Conservation (phyloP, 2,888 invertebrate species). For the Diplolepis rosae region DNA sequence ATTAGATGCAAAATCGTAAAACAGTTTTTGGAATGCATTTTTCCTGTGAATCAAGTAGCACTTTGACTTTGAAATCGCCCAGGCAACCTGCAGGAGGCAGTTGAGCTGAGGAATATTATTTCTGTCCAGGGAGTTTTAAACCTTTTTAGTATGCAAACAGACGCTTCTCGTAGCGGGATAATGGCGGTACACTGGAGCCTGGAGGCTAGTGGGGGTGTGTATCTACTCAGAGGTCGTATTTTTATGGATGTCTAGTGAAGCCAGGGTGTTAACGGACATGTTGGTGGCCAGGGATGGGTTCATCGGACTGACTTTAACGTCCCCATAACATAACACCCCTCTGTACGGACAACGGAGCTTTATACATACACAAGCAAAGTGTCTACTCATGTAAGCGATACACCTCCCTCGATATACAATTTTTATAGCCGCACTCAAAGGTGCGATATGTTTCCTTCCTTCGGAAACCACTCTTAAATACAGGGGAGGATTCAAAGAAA, state of each 20-base stretch:
- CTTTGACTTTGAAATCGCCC: not conserved
- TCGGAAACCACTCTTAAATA: not conserved
- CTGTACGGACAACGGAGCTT: not conserved
- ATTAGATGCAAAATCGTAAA: not conserved
- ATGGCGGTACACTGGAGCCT: slow-evolving; percentile 49
- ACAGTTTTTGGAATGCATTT: not conserved
- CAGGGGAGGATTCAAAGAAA: not conserved
- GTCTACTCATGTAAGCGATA: not conserved
- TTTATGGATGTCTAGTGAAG: slow-evolving; percentile 49
- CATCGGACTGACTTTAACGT: slow-evolving; percentile 42
- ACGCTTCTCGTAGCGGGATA: slow-evolving; percentile 60
- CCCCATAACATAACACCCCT: slow-evolving; percentile 43
- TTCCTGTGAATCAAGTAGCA: slow-evolving; percentile 1
- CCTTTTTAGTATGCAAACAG: slow-evolving; percentile 68
- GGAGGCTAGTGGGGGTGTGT: slow-evolving; percentile 41
- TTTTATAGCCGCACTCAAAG: slow-evolving; percentile 39
- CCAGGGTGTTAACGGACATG: slow-evolving; percentile 44
- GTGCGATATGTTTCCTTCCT: slow-evolving; percentile 14
- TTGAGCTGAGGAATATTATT: slow-evolving; percentile 60
- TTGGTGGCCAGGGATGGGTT: slow-evolving; percentile 37
- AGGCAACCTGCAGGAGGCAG: slow-evolving; percentile 31
- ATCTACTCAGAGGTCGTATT: slow-evolving; percentile 47
- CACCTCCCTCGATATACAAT: slow-evolving; percentile 30
- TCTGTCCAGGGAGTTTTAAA: slow-evolving; percentile 63
- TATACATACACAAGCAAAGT: not conserved